Evolutionary conservation across 2,797 vertebrate genomes (phyloP).

Genomic region (Yasuhikotakia modesta): DNA sequence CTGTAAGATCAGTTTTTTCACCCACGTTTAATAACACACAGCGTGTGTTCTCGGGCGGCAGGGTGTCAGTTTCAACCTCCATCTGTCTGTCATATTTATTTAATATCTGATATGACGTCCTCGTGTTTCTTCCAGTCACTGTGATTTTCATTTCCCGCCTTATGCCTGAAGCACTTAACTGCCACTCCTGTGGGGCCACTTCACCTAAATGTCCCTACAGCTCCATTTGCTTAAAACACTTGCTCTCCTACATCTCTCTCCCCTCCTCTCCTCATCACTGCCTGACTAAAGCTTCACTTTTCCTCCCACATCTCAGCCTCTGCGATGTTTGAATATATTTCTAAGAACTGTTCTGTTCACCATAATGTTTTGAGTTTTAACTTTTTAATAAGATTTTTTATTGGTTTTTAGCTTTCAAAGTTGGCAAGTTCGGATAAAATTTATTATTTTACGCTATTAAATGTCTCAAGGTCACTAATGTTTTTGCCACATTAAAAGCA

Average conservation of each 20-base stretch:
- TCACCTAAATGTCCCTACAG: constrained; percentile 60
- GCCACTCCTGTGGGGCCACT: constrained; percentile 68
- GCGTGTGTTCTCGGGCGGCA: constrained; percentile 33
- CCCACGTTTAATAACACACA: constrained; percentile 13
- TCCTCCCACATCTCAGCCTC: not conserved
- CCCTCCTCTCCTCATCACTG: constrained; percentile 10
- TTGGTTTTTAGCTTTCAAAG: no score
- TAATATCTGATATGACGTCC: constrained; percentile 58
- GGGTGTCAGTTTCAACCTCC: constrained; percentile 58
- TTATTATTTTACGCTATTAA: not conserved
- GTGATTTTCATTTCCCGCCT: constrained; percentile 59
- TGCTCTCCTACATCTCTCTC: constrained; percentile 48
- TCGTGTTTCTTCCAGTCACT: constrained; percentile 29
- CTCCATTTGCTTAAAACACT: constrained; percentile 66
- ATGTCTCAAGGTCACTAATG: no score
- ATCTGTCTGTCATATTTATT: constrained; percentile 65
- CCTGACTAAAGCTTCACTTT: constrained; percentile 14
- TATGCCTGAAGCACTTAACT: constrained; percentile 69
- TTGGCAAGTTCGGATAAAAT: no score
- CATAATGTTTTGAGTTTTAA: no score
- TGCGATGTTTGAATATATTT: constrained; percentile 1
- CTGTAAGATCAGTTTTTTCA: constrained; percentile 32
- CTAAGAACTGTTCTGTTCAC: not conserved
- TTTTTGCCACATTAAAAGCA: not conserved
- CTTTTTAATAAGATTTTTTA: no score